phyloP scores from a whole-genome alignment of 2,797 vertebrate genomes.

The Vultur gryphus region DNA sequence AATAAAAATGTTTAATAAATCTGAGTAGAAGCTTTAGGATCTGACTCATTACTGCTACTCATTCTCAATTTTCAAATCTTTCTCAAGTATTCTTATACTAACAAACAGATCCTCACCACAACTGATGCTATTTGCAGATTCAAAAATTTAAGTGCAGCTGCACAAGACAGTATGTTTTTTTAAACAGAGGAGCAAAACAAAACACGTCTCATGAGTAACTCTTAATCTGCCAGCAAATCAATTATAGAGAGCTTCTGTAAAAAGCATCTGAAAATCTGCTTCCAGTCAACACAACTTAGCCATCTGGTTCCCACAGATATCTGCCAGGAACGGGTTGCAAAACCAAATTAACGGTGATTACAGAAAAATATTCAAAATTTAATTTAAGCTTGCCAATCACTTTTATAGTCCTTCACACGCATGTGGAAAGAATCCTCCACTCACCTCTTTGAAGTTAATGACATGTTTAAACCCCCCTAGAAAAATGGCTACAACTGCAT shows the following conservation, averaged over 20 bases:
- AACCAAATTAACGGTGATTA: constrained; percentile 28
- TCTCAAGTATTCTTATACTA: background rate
- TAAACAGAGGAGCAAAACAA: constrained; percentile 5
- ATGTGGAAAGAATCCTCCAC: background rate
- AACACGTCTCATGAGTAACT: constrained; percentile 44
- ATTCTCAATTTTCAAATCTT: background rate
- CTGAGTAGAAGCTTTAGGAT: background rate
- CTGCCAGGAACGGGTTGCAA: constrained; percentile 45
- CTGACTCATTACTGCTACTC: background rate
- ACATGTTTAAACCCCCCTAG: background rate
- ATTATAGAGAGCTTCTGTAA: constrained; percentile 42
- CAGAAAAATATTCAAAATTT: constrained; percentile 39
- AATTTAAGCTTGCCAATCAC: constrained; percentile 18
- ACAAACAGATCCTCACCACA: background rate
- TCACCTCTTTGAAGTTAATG: constrained; percentile 1
- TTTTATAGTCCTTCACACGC: background rate
- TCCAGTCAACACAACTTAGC: constrained; percentile 55
- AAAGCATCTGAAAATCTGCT: constrained; percentile 58
- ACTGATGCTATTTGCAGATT: background rate
- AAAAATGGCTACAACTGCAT: background rate
- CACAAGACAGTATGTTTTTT: background rate
- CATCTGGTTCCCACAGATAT: constrained; percentile 47
- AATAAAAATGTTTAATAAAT: background rate
- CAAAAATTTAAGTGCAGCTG: background rate
- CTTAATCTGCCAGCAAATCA: constrained; percentile 42